Conservation (phyloP, 2,888 invertebrate species). For the Trichopria drosophilae region DNA sequence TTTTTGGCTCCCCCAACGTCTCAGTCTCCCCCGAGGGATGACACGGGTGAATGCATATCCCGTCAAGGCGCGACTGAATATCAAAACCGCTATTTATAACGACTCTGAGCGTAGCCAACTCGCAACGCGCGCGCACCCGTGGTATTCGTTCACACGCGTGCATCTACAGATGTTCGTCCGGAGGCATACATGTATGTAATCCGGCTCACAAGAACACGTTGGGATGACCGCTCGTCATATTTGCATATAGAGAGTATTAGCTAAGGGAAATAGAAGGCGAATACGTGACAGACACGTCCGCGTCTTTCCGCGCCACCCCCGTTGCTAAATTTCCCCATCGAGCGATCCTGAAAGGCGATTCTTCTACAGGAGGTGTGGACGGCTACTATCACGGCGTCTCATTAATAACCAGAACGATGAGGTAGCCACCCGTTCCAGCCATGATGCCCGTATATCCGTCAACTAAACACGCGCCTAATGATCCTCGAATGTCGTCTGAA, state of each 20-base stretch:
- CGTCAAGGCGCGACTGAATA: slow-evolving; percentile 49
- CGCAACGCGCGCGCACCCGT: slow-evolving; percentile 36
- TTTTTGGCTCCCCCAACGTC: slow-evolving; percentile 45
- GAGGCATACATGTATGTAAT: slow-evolving; percentile 37
- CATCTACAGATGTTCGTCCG: slow-evolving; percentile 2
- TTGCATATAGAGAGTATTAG: slow-evolving; percentile 59
- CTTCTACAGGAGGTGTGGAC: slow-evolving; percentile 52
- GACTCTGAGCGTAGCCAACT: slow-evolving; percentile 32
- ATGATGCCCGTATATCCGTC: no score
- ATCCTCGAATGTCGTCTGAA: no score
- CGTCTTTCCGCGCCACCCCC: not conserved
- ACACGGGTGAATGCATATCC: slow-evolving; percentile 44
- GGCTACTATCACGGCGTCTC: slow-evolving; percentile 54
- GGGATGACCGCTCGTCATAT: slow-evolving; percentile 46
- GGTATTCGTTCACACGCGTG: slow-evolving; percentile 37
- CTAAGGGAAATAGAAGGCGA: slow-evolving; percentile 58
- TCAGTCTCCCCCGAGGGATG: slow-evolving; percentile 36
- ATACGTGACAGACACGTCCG: slow-evolving; percentile 52
- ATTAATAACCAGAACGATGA: slow-evolving; percentile 53
- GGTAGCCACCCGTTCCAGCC: no score
- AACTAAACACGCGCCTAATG: no score
- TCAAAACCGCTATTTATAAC: slow-evolving; percentile 57
- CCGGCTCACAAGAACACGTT: slow-evolving; percentile 35
- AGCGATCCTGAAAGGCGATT: slow-evolving; percentile 50
- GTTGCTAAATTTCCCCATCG: no score